phyloP scores from a whole-genome alignment of 1,140 invertebrate species.

The Drosophila orena region DNA sequence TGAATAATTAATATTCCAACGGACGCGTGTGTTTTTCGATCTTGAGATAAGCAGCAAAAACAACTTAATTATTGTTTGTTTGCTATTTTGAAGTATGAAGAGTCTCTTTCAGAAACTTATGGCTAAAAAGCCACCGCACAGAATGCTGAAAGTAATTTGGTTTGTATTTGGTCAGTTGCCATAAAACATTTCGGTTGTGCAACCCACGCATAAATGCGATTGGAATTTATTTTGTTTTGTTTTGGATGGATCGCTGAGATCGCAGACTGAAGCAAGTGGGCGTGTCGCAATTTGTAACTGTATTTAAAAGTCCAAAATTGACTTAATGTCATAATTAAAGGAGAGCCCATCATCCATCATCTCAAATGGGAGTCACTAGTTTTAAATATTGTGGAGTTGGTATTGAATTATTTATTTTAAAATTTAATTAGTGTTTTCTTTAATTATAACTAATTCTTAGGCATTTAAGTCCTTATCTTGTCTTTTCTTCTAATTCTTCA shows the following conservation, averaged over 20 bases:
- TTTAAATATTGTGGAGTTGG: background rate
- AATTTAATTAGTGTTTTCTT: background rate
- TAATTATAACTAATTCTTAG: background rate
- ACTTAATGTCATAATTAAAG: conserved; percentile 57
- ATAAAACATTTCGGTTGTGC: conserved; percentile 65
- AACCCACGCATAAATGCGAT: conserved; percentile 62
- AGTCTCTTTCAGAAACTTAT: conserved; percentile 61
- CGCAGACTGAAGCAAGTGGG: conserved; percentile 34
- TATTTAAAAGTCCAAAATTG: conserved; percentile 26
- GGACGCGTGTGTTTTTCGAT: conserved; percentile 53
- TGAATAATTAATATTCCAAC: conserved; percentile 55
- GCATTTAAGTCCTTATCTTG: background rate
- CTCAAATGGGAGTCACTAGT: conserved; percentile 5
- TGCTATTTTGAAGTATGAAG: conserved; percentile 51
- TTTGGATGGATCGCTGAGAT: conserved; percentile 19
- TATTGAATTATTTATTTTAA: background rate
- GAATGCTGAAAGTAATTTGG: conserved; percentile 67
- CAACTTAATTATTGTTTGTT: conserved; percentile 72
- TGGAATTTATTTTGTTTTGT: conserved; percentile 23
- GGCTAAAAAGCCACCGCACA: conserved; percentile 56
- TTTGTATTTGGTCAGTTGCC: conserved; percentile 66
- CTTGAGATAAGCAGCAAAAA: conserved; percentile 40
- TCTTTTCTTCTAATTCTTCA: too few relatives aligned
- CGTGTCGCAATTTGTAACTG: conserved; percentile 48
- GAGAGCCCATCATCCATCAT: conserved; percentile 32